A percentile compares a stretch with the other conserved stretches of the same genome.
Evolutionary conservation across 2,797 vertebrate genomes (phyloP).

Genomic region (Cyclopterus lumpus): DNA sequence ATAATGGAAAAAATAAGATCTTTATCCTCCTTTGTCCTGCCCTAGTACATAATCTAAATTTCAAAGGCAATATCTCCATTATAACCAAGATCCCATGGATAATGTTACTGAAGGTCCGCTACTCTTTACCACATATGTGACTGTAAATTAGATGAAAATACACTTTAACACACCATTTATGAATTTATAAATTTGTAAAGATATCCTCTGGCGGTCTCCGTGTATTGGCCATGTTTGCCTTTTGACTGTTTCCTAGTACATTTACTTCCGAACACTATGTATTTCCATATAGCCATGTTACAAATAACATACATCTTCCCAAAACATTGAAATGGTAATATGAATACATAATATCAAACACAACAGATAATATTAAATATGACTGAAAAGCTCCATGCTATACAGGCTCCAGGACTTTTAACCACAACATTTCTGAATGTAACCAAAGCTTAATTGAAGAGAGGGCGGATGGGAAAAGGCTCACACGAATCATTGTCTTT

Average conservation of each 20-base stretch:
- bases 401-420: neutral
- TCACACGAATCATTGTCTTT: slow-evolving; percentile 14
- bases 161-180: neutral
- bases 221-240: neutral
- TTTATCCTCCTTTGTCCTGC: neutral
- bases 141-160: neutral
- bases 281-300: neutral
- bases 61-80: neutral
- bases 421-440: slow-evolving; percentile 1
- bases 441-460: slow-evolving; percentile 4
- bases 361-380: neutral
- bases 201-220: neutral
- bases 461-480: slow-evolving; percentile 4
- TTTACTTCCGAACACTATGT: neutral
- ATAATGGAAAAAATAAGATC: neutral
- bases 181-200: neutral
- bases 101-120: neutral
- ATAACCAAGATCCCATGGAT: neutral
- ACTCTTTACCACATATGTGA: neutral
- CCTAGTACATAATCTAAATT: neutral
- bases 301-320: neutral
- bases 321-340: neutral
- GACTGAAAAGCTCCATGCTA: neutral
- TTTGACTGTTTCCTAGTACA: neutral
- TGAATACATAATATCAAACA: neutral